These are phyloP conservation scores for Agrotis exclamationis DNA, from an alignment of 2,888 invertebrate species.

Conservation along the genomic window DNA sequence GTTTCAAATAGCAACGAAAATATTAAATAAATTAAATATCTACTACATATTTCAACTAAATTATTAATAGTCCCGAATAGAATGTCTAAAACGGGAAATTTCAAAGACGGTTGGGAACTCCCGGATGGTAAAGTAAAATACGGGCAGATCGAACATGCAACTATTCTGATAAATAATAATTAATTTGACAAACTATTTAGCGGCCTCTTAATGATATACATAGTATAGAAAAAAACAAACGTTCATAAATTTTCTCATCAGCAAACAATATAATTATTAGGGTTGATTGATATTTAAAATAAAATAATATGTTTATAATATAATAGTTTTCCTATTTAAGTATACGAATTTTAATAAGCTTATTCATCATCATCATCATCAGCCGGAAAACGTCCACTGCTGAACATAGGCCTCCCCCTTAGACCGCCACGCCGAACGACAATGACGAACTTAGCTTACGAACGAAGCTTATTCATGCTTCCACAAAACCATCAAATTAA, in stretches of 20 bases:
- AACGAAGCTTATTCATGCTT: background rate
- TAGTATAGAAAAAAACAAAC: too few species aligned
- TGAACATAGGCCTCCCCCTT: too few species aligned
- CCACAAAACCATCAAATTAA: background rate
- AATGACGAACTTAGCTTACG: too few species aligned
- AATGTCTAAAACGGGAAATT: background rate
- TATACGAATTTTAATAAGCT: constrained; percentile 6
- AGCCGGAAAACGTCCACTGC: too few species aligned
- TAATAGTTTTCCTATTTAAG: background rate
- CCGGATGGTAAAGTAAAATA: background rate
- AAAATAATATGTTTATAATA: background rate
- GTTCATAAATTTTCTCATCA: too few species aligned
- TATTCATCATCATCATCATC: too few species aligned
- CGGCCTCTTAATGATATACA: too few species aligned
- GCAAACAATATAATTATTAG: too few species aligned
- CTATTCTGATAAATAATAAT: background rate
- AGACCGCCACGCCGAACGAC: too few species aligned
- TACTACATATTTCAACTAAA: too few species aligned
- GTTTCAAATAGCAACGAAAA: too few species aligned
- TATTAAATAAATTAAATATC: too few species aligned
- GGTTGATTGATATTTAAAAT: background rate
- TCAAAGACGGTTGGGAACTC: background rate
- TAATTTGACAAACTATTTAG: background rate
- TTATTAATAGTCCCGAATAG: background rate
- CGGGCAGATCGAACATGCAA: background rate